Evolutionary conservation across 2,797 vertebrate genomes (phyloP).

Genomic region (Cetoscarus ocellatus): DNA sequence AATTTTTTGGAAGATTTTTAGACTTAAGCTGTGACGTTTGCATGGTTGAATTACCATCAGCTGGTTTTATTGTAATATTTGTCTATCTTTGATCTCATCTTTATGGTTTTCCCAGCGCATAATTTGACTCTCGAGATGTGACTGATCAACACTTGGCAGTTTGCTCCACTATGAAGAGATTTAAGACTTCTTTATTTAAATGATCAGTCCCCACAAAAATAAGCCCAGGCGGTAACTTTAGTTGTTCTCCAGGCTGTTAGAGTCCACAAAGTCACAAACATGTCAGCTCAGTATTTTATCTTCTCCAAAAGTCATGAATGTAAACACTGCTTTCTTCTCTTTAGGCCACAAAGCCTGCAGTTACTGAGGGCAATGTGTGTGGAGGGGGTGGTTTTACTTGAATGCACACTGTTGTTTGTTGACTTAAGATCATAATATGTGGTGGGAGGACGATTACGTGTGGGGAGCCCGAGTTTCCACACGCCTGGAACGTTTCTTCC

Average conservation of each 20-base stretch:
- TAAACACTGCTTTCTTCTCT: constrained; percentile 61
- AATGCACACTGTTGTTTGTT: constrained; percentile 73
- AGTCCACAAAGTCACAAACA: constrained; percentile 59
- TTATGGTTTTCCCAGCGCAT: constrained; percentile 40
- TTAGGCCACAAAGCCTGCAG: constrained; percentile 46
- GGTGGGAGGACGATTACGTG: constrained; percentile 68
- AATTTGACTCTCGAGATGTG: constrained; percentile 39
- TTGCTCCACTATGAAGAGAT: constrained; percentile 31
- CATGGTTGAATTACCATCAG: constrained; percentile 43
- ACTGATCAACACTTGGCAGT: constrained; percentile 24
- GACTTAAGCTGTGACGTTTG: constrained; percentile 7
- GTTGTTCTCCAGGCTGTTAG: constrained; percentile 27
- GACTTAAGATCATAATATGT: constrained; percentile 77
- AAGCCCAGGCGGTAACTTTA: constrained; percentile 39
- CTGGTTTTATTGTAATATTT: constrained; percentile 52
- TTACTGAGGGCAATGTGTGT: constrained; percentile 27
- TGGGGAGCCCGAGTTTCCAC: constrained; percentile 76
- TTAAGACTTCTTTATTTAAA: constrained; percentile 53
- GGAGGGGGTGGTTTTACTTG: constrained; percentile 40
- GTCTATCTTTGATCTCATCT: constrained; percentile 39
- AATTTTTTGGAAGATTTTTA: constrained; percentile 18
- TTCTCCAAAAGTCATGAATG: constrained; percentile 52
- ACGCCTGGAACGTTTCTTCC: constrained; percentile 69
- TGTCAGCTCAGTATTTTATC: constrained; percentile 58
- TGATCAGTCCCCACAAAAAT: constrained; percentile 47